Evolutionary conservation across 2,888 invertebrate species (phyloP), one percentile per base, ranked within the genome.

Genomic region (Sacculina carcini): DNA sequence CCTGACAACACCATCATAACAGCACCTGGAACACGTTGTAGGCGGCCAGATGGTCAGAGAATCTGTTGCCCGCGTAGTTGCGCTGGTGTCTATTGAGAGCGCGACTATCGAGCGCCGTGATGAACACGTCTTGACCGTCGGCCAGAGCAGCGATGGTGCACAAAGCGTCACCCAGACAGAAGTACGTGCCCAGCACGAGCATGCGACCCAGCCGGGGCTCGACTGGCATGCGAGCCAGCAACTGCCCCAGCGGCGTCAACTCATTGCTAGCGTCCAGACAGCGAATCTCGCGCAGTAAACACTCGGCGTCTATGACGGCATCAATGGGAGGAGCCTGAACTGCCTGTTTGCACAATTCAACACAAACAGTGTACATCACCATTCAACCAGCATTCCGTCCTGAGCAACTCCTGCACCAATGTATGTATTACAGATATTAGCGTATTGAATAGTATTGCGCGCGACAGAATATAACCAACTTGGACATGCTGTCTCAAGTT

Each of bases 151-250:
- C 90, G 73, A 94, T 84, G 0, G 85, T 85, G 10, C 85, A 81
- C 48, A 92, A 69, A 0, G 92, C 79, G 64, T 92, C 92, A 0
- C 87, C 90, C 55, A 82, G 79, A 57, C 79, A 78, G 60, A 96
- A 79, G 52, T 90, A 78, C 57, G 83, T 79, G n/a, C 89, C 89
- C 10, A 94, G 70, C 31, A 98, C 81, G 74, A 92, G 78, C 85
- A 92, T 92, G 69, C 92, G 94, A 19, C 96, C 98, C 6, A 98
- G 72, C 1, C 89, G 75, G 0, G 98, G 96, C 61, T 96, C 96
- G 54, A 98, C 83, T 0, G 96, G 96, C 58, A 98, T 65, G 57
- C 86, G 80, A 5, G 96, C 96, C 9, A 98, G 71, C 56, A 96
- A 87, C 55, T 78, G 75, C 0, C 98, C 98, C 19, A 96, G 71